Conservation (phyloP, 2,888 invertebrate genomes). For the Tetragnatha montana region DNA sequence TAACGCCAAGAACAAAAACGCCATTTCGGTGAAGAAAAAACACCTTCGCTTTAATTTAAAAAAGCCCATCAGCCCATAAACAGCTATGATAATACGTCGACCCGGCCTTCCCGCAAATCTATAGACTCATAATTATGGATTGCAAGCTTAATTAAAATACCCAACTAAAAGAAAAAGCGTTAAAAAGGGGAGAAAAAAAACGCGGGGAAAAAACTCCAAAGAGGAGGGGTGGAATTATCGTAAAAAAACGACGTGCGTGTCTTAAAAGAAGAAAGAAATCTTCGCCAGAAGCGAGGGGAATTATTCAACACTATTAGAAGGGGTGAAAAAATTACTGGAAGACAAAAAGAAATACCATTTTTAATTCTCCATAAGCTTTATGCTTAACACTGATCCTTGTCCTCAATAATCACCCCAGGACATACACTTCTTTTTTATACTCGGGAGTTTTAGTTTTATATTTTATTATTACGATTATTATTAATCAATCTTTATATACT, state of each 20-base stretch:
- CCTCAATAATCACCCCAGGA: constrained; percentile 61
- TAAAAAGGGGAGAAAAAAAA: constrained; percentile 29
- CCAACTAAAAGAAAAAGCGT: constrained; percentile 36
- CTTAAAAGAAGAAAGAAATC: constrained; percentile 34
- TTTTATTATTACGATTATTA: constrained; percentile 55
- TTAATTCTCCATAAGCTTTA: constrained; percentile 63
- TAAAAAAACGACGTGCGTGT: constrained; percentile 46
- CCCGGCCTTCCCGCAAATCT: constrained; percentile 64
- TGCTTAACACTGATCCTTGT: constrained; percentile 53
- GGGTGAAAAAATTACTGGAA: constrained; percentile 25
- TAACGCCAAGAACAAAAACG: constrained; percentile 26
- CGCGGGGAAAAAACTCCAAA: constrained; percentile 14
- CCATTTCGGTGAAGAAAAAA: constrained; percentile 38
- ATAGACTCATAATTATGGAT: constrained; percentile 71
- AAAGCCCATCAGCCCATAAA: constrained; percentile 69
- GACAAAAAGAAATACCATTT: constrained; percentile 52
- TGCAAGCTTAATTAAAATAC: constrained; percentile 71
- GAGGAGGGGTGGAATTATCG: constrained; percentile 31
- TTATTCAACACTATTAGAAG: constrained; percentile 52
- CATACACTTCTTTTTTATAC: constrained; percentile 44
- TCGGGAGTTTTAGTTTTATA: constrained; percentile 40
- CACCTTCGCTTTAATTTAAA: constrained; percentile 53
- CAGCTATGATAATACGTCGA: constrained; percentile 67
- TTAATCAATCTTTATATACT: constrained; percentile 62
- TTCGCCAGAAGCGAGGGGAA: constrained; percentile 55